A percentile compares a stretch with the other conserved stretches of the same genome.
These are phyloP conservation scores for Helostoma temminkii DNA, from an alignment of 2,797 vertebrate genomes.

Conservation along the genomic window DNA sequence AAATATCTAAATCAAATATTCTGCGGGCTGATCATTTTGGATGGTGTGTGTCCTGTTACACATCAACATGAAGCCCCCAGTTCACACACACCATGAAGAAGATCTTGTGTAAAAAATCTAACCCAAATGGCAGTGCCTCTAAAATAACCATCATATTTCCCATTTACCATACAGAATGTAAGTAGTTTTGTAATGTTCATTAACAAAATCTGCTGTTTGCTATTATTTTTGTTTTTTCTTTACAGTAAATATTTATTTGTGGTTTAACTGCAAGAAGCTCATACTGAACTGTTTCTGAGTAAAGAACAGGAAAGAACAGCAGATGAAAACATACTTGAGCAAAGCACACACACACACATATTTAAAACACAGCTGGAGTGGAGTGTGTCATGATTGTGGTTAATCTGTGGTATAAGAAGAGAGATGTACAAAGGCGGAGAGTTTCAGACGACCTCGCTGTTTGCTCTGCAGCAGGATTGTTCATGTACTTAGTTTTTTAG, in stretches of 20 bases:
- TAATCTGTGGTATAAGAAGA: neutral
- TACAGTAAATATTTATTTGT: neutral
- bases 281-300: constrained; percentile 12
- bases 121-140: too few relatives aligned
- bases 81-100: too few relatives aligned
- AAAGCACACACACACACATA: neutral
- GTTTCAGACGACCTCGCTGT: neutral
- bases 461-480: neutral
- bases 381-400: constrained; percentile 22
- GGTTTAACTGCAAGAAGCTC: constrained; percentile 6
- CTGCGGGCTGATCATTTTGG: too few relatives aligned
- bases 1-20: too few relatives aligned
- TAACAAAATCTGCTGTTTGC: too few relatives aligned
- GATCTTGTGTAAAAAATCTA: too few relatives aligned
- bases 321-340: neutral
- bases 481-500: neutral
- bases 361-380: neutral
- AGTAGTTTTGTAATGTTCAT: too few relatives aligned
- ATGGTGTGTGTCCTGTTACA: too few relatives aligned
- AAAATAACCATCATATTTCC: too few relatives aligned
- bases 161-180: too few relatives aligned
- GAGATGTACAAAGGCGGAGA: neutral
- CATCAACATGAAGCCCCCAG: too few relatives aligned
- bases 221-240: neutral
- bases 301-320: constrained; percentile 29